Evolutionary conservation across 1,140 invertebrate species (phyloP), one percentile per base, ranked within the genome.

Genomic region (Leptinotarsa undecemlineata): DNA sequence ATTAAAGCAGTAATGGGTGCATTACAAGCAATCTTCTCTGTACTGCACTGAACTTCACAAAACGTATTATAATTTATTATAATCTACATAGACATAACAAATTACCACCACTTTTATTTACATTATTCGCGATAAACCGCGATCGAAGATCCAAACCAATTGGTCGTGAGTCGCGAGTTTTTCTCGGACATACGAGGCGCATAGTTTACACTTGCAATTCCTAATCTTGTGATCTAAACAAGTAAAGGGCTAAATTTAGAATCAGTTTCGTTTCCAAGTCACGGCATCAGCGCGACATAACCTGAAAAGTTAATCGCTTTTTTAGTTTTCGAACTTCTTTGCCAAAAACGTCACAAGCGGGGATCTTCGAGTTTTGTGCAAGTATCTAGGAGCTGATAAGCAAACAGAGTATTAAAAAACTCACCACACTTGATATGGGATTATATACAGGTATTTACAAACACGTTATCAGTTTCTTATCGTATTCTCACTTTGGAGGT

Each of bases 371-470:
- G 8, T 42, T 11, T 2, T 42, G 33, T 42, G 33, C 13, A 57
- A 4, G 51, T 57, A 57, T 57, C 51, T 19, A 57, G n/a, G 51
- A 17, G 14, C 51, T 15, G 51, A 57, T 57, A 57, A 57, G 51
- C 0, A 5, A 19, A 4, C 15, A 17, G n/a, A 57, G n/a, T 57
- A 57, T n/a, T 66, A 66, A 66, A 42, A 66, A 66, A 21, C 13
- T 19, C 8, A 42, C 33, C 33, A 11, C 17, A n/a, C 33, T 66
- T 76, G 74, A 71, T 67, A 78, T 78, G 77, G 77, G 77, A 78
- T 76, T 78, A 66, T 78, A 71, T 68, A 71, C 76, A 78, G 77
- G 77, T 78, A 78, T 76, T 76, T 76, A 73, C 14, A 48, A 68
- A 74, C 61, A 51, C 61, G 74, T 63, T 75, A 19, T 57, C 48